Percentiles rank a stretch among this genome's conserved stretches.
phyloP scores from a whole-genome alignment of 2,113 vertebrate species.

The Platanista minor region DNA sequence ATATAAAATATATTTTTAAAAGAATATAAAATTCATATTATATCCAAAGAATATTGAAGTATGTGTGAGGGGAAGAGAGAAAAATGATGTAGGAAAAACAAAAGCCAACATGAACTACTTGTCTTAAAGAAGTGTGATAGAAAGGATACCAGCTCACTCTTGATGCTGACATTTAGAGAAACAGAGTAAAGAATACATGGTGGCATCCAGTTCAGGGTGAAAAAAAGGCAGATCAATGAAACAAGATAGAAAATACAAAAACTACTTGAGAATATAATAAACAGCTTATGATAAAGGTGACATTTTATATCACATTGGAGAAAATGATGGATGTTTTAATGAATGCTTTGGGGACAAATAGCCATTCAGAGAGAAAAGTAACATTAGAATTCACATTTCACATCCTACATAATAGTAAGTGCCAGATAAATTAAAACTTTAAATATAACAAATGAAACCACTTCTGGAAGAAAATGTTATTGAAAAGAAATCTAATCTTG shows the following conservation, averaged over 20 bases:
- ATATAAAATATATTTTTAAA: neutral
- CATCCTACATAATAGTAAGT: slow-evolving; percentile 32
- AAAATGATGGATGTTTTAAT: slow-evolving; percentile 60
- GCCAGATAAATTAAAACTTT: slow-evolving; percentile 55
- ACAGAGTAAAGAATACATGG: neutral
- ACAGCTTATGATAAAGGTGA: slow-evolving; percentile 58
- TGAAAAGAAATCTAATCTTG: slow-evolving; percentile 37
- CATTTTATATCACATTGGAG: slow-evolving; percentile 46
- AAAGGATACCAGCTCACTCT: neutral
- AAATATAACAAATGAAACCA: slow-evolving; percentile 55
- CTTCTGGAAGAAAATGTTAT: slow-evolving; percentile 43
- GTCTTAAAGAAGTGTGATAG: neutral
- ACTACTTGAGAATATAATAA: slow-evolving; percentile 39
- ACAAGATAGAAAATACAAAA: slow-evolving; percentile 36
- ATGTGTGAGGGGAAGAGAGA: neutral
- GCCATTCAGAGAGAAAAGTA: slow-evolving; percentile 54
- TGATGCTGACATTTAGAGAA: slow-evolving; percentile 35
- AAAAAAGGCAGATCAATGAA: slow-evolving; percentile 17
- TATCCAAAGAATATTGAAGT: neutral
- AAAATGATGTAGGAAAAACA: neutral
- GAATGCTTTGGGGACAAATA: slow-evolving; percentile 38
- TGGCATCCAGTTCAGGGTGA: neutral
- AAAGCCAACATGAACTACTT: neutral
- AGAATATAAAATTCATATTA: neutral
- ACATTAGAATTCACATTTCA: slow-evolving; percentile 35